Base-by-base conservation (phyloP, 37 sponge, comb jelly and placozoan genomes). In the Halichondria panicea region DNA sequence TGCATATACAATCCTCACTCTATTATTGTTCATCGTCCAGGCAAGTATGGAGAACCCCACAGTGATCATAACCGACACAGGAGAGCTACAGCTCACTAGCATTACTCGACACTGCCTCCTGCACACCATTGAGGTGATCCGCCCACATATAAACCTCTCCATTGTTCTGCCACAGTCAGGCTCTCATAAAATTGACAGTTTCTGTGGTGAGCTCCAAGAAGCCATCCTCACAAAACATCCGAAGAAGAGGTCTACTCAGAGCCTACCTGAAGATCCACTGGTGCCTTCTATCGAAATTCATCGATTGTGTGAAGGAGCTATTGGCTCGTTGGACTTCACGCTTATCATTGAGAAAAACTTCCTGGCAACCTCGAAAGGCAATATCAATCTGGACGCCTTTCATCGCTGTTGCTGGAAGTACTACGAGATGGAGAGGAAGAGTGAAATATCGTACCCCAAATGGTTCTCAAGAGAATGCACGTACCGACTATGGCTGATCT, bases 401-500 rank as follows among this genome's bases (percentile, higher is more conserved):
- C 81, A 80, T n/a, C 22, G 33, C 19, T 30, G 70, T 2, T 87
- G 87, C 55, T 87, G 77, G 77, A 60, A 60, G 33, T 68, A 41
- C 40, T 80, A 80, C n/a, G 37, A 39, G n/a, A 3, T 62, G 11
- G 76, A 75, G 45, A 75, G 36, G 43, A 67, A 68, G 56, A 19
- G 45, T 0, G 81, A 59, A 7, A 46, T 87, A 7, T 46, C 86
- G 34, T 62, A 52, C 58, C 86, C 79, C 0, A 63, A 72, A 34
- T 78, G 86, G 81, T 54, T 87, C 37, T 62, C 81, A 1, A 0
- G 9, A 0, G 54, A 38, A 22, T 68, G 76, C 53, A 80, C 71
- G 37, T 87, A 54, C 43, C 48, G 81, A 35, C 65, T 87, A 37
- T 87, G 81, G 81, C 63, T 75, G 27, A 74, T 76, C 0, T 87